These are phyloP conservation scores for Diprion similis DNA, from an alignment of 1,140 invertebrate genomes.

Conservation along the genomic window DNA sequence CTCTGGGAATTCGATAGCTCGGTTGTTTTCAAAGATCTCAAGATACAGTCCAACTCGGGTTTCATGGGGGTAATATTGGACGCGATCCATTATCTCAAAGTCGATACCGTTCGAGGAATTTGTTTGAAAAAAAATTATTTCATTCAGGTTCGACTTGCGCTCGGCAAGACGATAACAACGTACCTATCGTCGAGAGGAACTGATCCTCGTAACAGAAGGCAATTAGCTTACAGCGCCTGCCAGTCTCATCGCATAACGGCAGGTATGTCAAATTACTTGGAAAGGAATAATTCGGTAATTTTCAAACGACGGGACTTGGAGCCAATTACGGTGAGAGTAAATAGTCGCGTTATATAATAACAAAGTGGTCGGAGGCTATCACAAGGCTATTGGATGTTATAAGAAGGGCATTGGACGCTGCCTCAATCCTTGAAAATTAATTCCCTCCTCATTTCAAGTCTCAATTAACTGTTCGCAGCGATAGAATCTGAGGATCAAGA, in stretches of 20 bases:
- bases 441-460: neutral
- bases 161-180: conserved; percentile 65
- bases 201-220: conserved; percentile 57
- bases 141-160: conserved; percentile 62
- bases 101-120: neutral
- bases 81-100: no score
- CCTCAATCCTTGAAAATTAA: neutral
- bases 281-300: neutral
- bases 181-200: conserved; percentile 63
- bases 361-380: no score
- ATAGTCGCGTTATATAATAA: no score
- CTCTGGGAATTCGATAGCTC: no score
- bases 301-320: neutral
- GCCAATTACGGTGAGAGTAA: neutral
- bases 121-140: neutral
- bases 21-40: no score
- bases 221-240: conserved; percentile 58
- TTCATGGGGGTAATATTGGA: no score
- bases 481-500: conserved; percentile 45
- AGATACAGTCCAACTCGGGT: no score
- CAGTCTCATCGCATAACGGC: conserved; percentile 49
- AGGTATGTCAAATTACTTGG: conserved; percentile 32
- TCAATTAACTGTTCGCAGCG: conserved; percentile 17
- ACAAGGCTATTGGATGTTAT: no score
- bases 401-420: no score